A percentile compares a stretch with the other conserved stretches of the same genome.
Conservation (phyloP, 2,888 invertebrate genomes). For the Disparrhopalites patrizii region DNA sequence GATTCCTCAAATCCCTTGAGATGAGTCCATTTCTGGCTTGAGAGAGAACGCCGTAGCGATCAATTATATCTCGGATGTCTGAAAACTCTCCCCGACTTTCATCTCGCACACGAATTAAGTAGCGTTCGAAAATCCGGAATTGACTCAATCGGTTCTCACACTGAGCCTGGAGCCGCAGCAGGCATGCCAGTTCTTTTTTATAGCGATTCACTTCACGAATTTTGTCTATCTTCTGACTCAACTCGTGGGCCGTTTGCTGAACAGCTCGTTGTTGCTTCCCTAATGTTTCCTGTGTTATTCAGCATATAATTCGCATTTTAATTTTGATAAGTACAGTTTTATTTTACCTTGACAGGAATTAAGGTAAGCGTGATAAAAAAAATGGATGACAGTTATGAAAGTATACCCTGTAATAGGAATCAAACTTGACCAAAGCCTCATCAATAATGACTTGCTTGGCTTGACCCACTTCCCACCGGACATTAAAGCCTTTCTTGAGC, state of each 20-base stretch:
- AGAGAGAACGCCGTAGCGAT: slow-evolving; percentile 40
- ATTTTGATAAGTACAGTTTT: no score
- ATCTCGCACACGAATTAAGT: slow-evolving; percentile 39
- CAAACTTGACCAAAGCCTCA: slow-evolving; percentile 33
- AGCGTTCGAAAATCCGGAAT: slow-evolving; percentile 42
- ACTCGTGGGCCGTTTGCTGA: slow-evolving; percentile 29
- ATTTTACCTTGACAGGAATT: no score
- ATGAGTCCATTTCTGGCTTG: slow-evolving; percentile 34
- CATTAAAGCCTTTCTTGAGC: slow-evolving; percentile 28
- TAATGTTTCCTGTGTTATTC: slow-evolving; percentile 39
- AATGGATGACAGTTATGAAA: not conserved
- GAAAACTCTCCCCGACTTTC: slow-evolving; percentile 44
- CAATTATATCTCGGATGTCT: slow-evolving; percentile 43
- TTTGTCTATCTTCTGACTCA: slow-evolving; percentile 30
- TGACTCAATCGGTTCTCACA: slow-evolving; percentile 33
- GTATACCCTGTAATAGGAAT: slow-evolving; percentile 36
- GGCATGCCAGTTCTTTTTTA: slow-evolving; percentile 30
- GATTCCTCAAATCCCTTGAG: slow-evolving; percentile 19
- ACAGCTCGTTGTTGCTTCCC: slow-evolving; percentile 36
- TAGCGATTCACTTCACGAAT: slow-evolving; percentile 32
- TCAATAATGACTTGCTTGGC: slow-evolving; percentile 30
- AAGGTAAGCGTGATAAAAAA: no score
- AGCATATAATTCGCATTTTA: no score
- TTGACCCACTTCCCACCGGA: slow-evolving; percentile 38
- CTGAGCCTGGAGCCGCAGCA: slow-evolving; percentile 30